A percentile compares a stretch with the other conserved stretches of the same genome.
phyloP scores from a whole-genome alignment of 2,113 vertebrate genomes.

The Macaca nemestrina region DNA sequence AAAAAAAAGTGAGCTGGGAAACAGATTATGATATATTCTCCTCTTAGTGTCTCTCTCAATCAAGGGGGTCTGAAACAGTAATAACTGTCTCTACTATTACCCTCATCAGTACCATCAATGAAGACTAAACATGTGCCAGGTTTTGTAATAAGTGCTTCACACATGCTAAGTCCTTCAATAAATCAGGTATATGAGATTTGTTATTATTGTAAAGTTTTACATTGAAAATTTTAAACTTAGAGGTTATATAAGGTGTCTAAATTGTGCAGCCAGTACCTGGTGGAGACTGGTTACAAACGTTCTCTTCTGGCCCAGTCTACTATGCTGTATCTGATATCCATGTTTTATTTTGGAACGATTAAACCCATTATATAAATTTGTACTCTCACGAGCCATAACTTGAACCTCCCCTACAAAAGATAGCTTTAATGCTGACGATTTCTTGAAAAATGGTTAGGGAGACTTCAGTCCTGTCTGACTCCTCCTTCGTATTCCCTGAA shows the following conservation, averaged over 20 bases:
- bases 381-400: background rate
- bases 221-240: background rate
- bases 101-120: background rate
- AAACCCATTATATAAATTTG: background rate
- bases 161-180: background rate
- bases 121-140: background rate
- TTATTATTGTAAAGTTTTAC: background rate
- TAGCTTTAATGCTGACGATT: background rate
- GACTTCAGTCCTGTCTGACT: background rate
- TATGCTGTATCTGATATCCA: background rate
- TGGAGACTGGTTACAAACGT: background rate
- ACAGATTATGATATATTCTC: background rate
- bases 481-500: background rate
- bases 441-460: background rate
- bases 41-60: background rate
- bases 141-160: background rate
- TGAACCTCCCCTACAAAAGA: background rate
- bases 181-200: background rate
- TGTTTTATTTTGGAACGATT: background rate
- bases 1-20: background rate
- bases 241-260: background rate
- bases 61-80: background rate
- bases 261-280: background rate
- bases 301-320: background rate
- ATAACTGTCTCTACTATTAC: background rate